These are phyloP conservation scores for Neoitamus cyanurus DNA, from an alignment of 2,888 invertebrate species.

Conservation along the genomic window DNA sequence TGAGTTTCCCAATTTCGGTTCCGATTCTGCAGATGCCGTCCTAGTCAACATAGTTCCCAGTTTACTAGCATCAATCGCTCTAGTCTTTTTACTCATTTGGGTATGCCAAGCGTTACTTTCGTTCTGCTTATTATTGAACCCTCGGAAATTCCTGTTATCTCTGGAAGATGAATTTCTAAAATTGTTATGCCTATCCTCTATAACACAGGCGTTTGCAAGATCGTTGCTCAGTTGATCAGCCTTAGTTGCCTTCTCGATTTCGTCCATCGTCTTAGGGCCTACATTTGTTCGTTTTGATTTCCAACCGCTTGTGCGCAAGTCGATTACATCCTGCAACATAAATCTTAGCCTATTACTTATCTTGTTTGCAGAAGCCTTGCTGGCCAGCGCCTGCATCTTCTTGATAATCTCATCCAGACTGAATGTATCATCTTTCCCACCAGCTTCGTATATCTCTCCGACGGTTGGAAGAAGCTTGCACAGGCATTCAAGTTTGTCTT, in stretches of 20 bases:
- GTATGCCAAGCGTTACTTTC: constrained; percentile 59
- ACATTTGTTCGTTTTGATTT: constrained; percentile 85
- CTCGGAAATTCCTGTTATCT: constrained; percentile 56
- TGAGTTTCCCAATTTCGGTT: constrained; percentile 62
- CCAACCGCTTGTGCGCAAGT: constrained; percentile 86
- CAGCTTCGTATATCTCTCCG: constrained; percentile 82
- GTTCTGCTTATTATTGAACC: constrained; percentile 56
- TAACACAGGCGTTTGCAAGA: constrained; percentile 61
- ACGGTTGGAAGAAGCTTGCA: constrained; percentile 92
- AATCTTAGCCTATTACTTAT: constrained; percentile 68
- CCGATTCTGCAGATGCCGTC: constrained; percentile 56
- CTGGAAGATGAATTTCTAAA: not conserved
- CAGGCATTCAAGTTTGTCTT: constrained; percentile 92
- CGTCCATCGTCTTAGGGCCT: constrained; percentile 93
- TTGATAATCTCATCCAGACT: constrained; percentile 71
- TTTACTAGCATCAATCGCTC: constrained; percentile 61
- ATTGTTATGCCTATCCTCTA: not conserved
- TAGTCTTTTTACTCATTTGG: constrained; percentile 63
- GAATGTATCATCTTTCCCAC: constrained; percentile 63
- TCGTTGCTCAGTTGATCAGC: constrained; percentile 82
- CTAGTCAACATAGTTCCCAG: constrained; percentile 60
- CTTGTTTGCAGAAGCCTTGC: constrained; percentile 69
- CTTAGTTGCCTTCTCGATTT: constrained; percentile 90
- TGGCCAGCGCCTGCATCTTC: constrained; percentile 77
- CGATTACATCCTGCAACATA: constrained; percentile 93